These are phyloP conservation scores for Phymorhynchus buccinoides DNA, from an alignment of 1,140 invertebrate species.

Conservation along the genomic window DNA sequence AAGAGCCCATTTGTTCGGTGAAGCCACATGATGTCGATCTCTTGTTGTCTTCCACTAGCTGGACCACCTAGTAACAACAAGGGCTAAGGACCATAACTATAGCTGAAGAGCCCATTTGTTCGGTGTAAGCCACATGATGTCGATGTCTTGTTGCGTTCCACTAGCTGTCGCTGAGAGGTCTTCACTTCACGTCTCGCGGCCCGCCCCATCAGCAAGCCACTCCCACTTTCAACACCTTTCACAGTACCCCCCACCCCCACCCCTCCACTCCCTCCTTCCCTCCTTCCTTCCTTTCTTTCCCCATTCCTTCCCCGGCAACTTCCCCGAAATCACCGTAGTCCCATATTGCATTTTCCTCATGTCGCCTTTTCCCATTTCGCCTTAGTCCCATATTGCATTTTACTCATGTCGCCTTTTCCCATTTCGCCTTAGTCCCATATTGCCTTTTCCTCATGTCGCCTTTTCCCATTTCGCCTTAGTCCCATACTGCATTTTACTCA, in stretches of 20 bases:
- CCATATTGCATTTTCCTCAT: neutral
- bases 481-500: too few species aligned
- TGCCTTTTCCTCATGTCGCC: constrained; percentile 20
- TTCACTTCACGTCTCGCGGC: too few species aligned
- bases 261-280: neutral
- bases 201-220: neutral
- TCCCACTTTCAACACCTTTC: neutral
- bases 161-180: neutral
- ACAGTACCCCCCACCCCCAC: neutral
- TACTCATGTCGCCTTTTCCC: neutral
- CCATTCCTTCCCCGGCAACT: neutral
- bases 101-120: too few species aligned
- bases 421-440: constrained; percentile 25
- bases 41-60: too few species aligned
- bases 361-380: neutral
- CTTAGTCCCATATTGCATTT: constrained; percentile 38
- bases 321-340: neutral
- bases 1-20: too few species aligned
- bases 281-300: neutral
- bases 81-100: too few species aligned
- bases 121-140: constrained; percentile 11
- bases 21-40: constrained; percentile 11
- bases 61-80: too few species aligned
- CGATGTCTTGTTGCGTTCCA: neutral
- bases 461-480: too few species aligned